These are phyloP conservation scores for Agrypnus murinus DNA, from an alignment of 2,888 invertebrate species.

Conservation along the genomic window DNA sequence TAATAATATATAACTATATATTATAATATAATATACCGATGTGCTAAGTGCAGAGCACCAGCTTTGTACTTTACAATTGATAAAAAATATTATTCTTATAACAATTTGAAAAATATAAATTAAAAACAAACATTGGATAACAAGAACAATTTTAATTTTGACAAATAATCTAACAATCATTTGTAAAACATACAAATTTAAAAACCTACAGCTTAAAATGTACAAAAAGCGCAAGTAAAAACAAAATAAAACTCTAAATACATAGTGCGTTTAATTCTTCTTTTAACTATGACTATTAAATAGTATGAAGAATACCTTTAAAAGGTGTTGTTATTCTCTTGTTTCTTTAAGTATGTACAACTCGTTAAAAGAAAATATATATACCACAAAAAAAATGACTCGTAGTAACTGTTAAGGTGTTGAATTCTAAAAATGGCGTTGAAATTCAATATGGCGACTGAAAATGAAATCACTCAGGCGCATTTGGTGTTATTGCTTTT, in stretches of 20 bases:
- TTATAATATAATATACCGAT: slow-evolving; percentile 49
- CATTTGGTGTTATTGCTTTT: slow-evolving; percentile 55
- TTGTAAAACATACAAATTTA: slow-evolving; percentile 50
- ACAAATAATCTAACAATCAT: slow-evolving; percentile 58
- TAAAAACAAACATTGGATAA: slow-evolving; percentile 66
- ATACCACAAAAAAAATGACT: slow-evolving; percentile 33
- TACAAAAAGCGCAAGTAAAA: slow-evolving; percentile 54
- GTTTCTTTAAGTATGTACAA: slow-evolving; percentile 30
- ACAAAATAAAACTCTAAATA: slow-evolving; percentile 47
- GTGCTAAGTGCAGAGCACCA: slow-evolving; percentile 52
- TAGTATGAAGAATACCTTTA: slow-evolving; percentile 39
- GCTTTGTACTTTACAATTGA: slow-evolving; percentile 68
- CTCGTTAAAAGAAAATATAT: slow-evolving; percentile 25
- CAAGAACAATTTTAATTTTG: slow-evolving; percentile 69
- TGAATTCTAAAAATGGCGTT: slow-evolving; percentile 40
- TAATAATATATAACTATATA: slow-evolving; percentile 37
- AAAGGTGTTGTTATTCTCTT: slow-evolving; percentile 27
- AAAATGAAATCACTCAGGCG: slow-evolving; percentile 52
- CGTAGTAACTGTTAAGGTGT: slow-evolving; percentile 4
- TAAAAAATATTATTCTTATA: slow-evolving; percentile 65
- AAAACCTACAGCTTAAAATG: slow-evolving; percentile 53
- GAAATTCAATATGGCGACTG: slow-evolving; percentile 38
- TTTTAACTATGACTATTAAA: slow-evolving; percentile 47
- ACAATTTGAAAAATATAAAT: slow-evolving; percentile 64
- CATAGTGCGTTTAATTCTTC: slow-evolving; percentile 39